Base-by-base conservation (phyloP, 2,113 vertebrate genomes). In the Cololabis saira region DNA sequence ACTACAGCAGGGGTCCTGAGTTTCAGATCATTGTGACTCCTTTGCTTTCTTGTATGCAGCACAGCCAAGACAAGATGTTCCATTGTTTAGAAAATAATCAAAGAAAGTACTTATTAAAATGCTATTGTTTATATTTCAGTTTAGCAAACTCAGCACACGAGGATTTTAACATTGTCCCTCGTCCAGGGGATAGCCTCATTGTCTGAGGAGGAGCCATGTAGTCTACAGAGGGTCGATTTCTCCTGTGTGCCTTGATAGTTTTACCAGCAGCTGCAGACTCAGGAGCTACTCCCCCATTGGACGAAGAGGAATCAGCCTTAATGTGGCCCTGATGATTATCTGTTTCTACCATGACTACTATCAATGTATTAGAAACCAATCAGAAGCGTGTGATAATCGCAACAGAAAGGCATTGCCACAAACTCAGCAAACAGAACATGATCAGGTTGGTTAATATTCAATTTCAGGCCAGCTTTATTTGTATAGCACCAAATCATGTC, bases 281-380 rank as follows among this genome's bases (percentile, higher is more conserved):
- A 80, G 63, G 77, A 81, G 75, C 55, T 57, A 49, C 72, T 67
- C 67, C 74, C 57, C 85, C 87, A 80, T 9, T 82, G 74, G 30
- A 83, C 78, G 84, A 86, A 87, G 84, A 91, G 90, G 88, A 91
- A 90, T 85, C 71, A 41, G 69, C 0, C 77, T 82, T 68, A 88
- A 87, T 81, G 74, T 81, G 62, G 71, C 68, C 56, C 59, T 24
- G 80, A 88, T 86, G 73, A 56, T 86, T 85, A 89, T 89, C 85
- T 74, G 52, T 49, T 47, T 61, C 53, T 81, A 56, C 40, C 58
- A 65, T 58, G 78, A 63, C 59, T 67, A 33, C 76, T 78, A 60
- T 62, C 78, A 64, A 22, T 53, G 52, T 67, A 49, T 47, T 66
- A 27, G 53, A 66, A 83, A 63, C 43, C 11, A 59, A 75, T 27